phyloP scores from a whole-genome alignment of 2,797 vertebrate species.

The Sparus aurata region DNA sequence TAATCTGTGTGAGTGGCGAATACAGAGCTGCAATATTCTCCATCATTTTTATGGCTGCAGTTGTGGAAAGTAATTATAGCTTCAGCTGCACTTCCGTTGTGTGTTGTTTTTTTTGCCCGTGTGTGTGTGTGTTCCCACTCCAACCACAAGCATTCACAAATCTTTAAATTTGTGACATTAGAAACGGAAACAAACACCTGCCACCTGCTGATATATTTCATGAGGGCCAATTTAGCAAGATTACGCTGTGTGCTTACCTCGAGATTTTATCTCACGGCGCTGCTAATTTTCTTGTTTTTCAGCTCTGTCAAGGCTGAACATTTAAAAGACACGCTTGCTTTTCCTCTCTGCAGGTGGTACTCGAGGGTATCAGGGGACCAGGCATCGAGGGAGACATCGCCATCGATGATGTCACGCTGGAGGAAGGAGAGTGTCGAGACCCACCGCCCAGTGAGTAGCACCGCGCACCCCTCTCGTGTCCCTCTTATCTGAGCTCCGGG shows the following conservation, averaged over 20 bases:
- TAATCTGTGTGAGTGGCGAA: slow-evolving; percentile 42
- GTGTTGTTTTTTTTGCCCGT: not conserved
- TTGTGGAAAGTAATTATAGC: slow-evolving; percentile 60
- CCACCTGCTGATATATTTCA: slow-evolving; percentile 54
- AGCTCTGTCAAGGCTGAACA: not conserved
- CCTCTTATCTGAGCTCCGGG: slow-evolving; percentile 14
- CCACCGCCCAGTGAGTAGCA: slow-evolving; percentile 90
- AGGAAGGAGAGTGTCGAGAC: slow-evolving; percentile 96
- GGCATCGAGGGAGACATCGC: slow-evolving; percentile 98
- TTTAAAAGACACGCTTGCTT: not conserved
- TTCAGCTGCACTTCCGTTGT: slow-evolving; percentile 36
- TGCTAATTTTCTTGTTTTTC: slow-evolving; percentile 29
- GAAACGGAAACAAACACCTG: slow-evolving; percentile 43
- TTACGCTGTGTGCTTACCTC: slow-evolving; percentile 30
- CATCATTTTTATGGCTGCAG: slow-evolving; percentile 61
- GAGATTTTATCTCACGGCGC: slow-evolving; percentile 16
- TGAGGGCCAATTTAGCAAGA: slow-evolving; percentile 50
- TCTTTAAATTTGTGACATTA: slow-evolving; percentile 37
- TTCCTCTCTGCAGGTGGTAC: slow-evolving; percentile 87
- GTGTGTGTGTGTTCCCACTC: slow-evolving; percentile 2
- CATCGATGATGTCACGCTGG: slow-evolving; percentile 94
- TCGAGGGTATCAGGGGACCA: slow-evolving; percentile 95
- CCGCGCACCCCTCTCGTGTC: not conserved
- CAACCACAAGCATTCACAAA: slow-evolving; percentile 24
- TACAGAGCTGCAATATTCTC: slow-evolving; percentile 46